Base-by-base conservation (phyloP, 1,140 invertebrate species). In the Bursaphelenchus mucronatus region DNA sequence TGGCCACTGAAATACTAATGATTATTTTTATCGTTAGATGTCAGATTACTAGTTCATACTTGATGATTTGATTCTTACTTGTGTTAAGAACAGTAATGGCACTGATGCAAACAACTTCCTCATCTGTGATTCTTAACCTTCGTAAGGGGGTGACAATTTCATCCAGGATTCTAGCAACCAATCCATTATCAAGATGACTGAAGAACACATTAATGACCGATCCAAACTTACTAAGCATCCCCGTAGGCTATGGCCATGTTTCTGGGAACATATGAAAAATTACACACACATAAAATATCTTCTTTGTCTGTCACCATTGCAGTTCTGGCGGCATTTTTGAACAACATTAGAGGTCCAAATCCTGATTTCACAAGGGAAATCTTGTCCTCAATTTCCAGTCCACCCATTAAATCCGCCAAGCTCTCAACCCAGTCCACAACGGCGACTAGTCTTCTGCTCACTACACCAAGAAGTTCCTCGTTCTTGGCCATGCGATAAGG, bases 381-480 rank as follows among this genome's bases (percentile, higher is more conserved):
- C 68, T 74, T 78, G 53, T 80, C 70, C 40, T 79, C 76, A 40
- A 56, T 53, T 3, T 50, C 64, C 17, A 77, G 55, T 4, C 65
- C 73, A 8, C 63, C 70, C 62, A 79, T 49, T 58, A 78, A 56
- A 40, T 82, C 80, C 11, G 76, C 64, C 21, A 79, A 49, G 41
- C 59, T 40, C 30, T 79, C 79, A 1, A 79, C 79, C 76, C 76
- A 79, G 66, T 79, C 76, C 59, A 79, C 80, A n/a, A 79, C 76
- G 9, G 76, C 76, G n/a, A 79, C 80, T 39, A 79, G 59, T 43
- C 76, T 53, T 10, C 76, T 67, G 64, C 81, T 81, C 8, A 77
- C 76, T 56, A 79, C 76, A 17, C 69, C 53, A 44, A 44, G 71
- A n/a, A 79, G 66, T 51, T 79, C 76, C 53, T 81, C 67, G 54